Percentiles rank a stretch among this genome's conserved stretches.
phyloP scores from a whole-genome alignment of 2,888 invertebrate genomes.

The Limnephilus auricula region DNA sequence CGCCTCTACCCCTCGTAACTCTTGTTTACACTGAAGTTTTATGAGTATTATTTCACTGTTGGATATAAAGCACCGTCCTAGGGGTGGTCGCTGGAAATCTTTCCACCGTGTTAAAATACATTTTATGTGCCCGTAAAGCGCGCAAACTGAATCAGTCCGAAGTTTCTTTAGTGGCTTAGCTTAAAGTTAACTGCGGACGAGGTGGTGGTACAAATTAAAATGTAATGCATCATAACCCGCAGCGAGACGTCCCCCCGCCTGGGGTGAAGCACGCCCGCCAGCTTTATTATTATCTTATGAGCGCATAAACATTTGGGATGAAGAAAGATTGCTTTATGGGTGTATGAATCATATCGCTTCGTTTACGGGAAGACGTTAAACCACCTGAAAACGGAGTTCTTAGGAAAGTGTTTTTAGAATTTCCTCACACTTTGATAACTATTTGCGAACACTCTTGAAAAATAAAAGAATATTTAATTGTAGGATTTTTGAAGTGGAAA shows the following conservation, averaged over 20 bases:
- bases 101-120: conserved; percentile 55
- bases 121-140: conserved; percentile 60
- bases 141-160: conserved; percentile 58
- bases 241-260: conserved; percentile 30
- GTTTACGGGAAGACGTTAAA: background rate
- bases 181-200: conserved; percentile 58
- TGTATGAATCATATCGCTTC: conserved; percentile 47
- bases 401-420: background rate
- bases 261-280: conserved; percentile 47
- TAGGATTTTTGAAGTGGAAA: no score
- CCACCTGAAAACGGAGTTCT: background rate
- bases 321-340: conserved; percentile 60
- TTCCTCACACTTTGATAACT: background rate
- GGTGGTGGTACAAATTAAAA: conserved; percentile 62
- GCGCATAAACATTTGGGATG: conserved; percentile 53
- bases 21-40: conserved; percentile 78
- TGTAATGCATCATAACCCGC: conserved; percentile 65
- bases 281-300: conserved; percentile 62
- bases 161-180: conserved; percentile 60
- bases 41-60: conserved; percentile 78
- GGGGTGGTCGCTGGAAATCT: conserved; percentile 53
- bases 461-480: no score
- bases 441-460: no score
- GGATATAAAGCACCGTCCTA: conserved; percentile 73
- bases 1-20: conserved; percentile 70